phyloP scores from a whole-genome alignment of 2,113 vertebrate species.

The Anseranas semipalmata region DNA sequence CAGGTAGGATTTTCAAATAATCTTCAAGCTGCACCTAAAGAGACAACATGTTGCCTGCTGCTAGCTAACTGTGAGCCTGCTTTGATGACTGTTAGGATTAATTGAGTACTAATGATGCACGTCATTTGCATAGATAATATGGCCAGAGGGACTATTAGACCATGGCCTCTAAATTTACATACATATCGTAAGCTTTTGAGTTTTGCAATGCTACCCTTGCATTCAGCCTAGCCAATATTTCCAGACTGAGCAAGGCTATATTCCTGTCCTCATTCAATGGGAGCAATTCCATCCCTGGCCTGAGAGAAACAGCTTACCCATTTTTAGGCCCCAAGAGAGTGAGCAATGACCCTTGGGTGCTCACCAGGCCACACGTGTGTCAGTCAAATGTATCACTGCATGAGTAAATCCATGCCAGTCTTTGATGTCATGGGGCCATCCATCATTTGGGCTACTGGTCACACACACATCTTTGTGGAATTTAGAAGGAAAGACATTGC shows the following conservation, averaged over 20 bases:
- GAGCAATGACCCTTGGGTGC: not conserved
- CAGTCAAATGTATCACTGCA: not conserved
- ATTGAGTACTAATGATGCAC: constrained; percentile 17
- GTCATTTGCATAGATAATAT: not conserved
- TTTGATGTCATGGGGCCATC: not conserved
- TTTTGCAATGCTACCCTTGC: not conserved
- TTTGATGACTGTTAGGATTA: constrained; percentile 40
- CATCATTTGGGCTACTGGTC: not conserved
- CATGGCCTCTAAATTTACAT: not conserved
- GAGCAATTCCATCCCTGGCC: not conserved
- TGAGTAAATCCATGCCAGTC: not conserved
- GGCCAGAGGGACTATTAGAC: not conserved
- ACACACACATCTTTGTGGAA: rapidly evolving
- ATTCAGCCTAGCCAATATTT: not conserved
- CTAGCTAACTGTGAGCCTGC: not conserved
- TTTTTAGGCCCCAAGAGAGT: not conserved
- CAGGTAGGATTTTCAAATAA: constrained; percentile 65
- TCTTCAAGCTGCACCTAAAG: constrained; percentile 45
- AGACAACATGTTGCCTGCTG: constrained; percentile 50
- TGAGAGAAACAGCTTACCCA: not conserved
- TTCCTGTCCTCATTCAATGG: not conserved
- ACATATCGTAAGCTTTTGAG: not conserved
- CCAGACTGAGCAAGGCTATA: not conserved
- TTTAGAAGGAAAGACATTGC: not conserved
- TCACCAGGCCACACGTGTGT: not conserved